Evolutionary conservation across 1,140 invertebrate species (phyloP).

Genomic region (Drosophila simulans): DNA sequence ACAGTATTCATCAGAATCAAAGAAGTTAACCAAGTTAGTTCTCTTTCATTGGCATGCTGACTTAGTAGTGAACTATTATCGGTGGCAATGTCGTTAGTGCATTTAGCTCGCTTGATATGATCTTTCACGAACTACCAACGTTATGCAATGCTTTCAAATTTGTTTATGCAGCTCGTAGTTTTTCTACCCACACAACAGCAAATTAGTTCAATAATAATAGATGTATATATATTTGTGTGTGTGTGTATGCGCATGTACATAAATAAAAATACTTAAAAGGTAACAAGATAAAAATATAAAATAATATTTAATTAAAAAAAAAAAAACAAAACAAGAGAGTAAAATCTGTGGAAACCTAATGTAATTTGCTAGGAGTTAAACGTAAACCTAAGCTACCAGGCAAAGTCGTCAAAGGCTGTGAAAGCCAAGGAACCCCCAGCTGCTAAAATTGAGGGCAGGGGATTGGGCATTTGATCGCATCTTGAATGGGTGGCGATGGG

Average conservation of each 20-base stretch:
- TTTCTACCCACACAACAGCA: too few relatives aligned
- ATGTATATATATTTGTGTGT: slow-evolving; percentile 25
- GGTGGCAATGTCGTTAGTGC: too few relatives aligned
- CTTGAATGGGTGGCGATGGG: too few relatives aligned
- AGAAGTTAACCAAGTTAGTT: too few relatives aligned
- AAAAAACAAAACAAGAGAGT: slow-evolving; percentile 5
- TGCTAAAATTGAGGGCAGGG: background rate
- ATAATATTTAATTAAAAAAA: slow-evolving; percentile 17
- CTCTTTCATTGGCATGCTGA: too few relatives aligned
- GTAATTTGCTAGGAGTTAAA: slow-evolving; percentile 11
- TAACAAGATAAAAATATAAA: slow-evolving; percentile 19
- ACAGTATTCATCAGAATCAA: background rate
- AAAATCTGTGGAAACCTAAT: slow-evolving; percentile 23
- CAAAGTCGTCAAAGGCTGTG: background rate
- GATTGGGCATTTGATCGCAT: too few relatives aligned
- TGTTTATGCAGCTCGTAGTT: too few relatives aligned
- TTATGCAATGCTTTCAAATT: too few relatives aligned
- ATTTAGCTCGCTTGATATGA: too few relatives aligned
- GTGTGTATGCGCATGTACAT: slow-evolving; percentile 28
- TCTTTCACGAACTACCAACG: too few relatives aligned
- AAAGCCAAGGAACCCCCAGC: slow-evolving; percentile 4
- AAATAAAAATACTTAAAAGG: slow-evolving; percentile 55
- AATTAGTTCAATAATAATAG: slow-evolving; percentile 4
- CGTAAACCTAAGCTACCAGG: slow-evolving; percentile 12
- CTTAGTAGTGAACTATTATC: too few relatives aligned